Percentiles rank a stretch among this genome's conserved stretches.
Evolutionary conservation across 2,797 vertebrate species (phyloP).

Genomic region (Spatula versicolor): DNA sequence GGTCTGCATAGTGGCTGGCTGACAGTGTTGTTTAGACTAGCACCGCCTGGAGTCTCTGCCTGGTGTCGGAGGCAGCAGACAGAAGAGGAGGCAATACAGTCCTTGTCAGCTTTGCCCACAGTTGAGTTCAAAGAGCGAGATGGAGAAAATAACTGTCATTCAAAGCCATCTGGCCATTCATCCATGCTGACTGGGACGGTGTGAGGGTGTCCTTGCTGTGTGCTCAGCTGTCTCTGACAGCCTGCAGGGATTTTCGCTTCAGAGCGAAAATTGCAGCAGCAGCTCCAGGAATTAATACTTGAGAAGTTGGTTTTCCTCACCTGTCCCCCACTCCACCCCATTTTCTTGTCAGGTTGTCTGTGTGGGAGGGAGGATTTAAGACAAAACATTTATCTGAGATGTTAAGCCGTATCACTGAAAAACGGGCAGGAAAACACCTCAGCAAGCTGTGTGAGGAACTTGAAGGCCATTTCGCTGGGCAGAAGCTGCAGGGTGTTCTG

Average conservation of each 20-base stretch:
- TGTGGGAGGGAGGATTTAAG: constrained; percentile 13
- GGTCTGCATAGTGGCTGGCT: not conserved
- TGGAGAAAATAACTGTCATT: not conserved
- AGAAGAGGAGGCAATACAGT: not conserved
- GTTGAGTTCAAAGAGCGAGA: not conserved
- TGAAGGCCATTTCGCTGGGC: constrained; percentile 18
- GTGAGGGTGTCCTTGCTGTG: not conserved
- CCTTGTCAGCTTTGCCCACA: not conserved
- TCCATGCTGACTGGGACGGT: not conserved
- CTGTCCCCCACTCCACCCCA: not conserved
- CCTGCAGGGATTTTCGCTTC: not conserved
- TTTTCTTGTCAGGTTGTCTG: not conserved
- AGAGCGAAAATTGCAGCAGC: not conserved
- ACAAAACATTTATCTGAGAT: constrained; percentile 35
- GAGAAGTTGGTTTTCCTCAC: not conserved
- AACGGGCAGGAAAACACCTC: constrained; percentile 49
- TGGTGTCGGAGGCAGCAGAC: not conserved
- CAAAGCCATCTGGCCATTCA: not conserved
- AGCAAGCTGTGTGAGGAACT: constrained; percentile 21
- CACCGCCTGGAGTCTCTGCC: not conserved
- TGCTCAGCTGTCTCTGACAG: not conserved
- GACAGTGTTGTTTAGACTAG: not conserved
- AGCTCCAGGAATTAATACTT: constrained; percentile 7
- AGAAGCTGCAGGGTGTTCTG: constrained; percentile 39
- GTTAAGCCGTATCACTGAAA: constrained; percentile 30